phyloP scores from a whole-genome alignment of 2,113 vertebrate genomes.

The Larimichthys crocea region DNA sequence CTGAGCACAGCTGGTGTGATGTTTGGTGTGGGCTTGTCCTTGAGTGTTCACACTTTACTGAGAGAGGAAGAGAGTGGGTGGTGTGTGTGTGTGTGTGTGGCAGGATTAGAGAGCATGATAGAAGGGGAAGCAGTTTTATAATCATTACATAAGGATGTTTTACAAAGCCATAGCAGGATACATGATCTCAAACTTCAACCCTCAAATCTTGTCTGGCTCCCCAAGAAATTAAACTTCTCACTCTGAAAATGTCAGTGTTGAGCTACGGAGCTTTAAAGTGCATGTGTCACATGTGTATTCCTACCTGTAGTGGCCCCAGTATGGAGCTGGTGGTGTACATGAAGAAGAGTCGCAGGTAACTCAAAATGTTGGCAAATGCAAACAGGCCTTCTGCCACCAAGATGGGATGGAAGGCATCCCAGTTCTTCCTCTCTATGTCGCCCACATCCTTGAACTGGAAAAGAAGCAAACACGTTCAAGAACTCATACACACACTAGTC shows the following conservation, averaged over 20 bases:
- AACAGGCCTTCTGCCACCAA: conserved; percentile 97
- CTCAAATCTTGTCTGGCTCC: not conserved
- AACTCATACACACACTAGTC: not conserved
- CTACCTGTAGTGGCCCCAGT: conserved; percentile 96
- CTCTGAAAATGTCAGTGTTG: not conserved
- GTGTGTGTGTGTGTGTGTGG: conserved; percentile 1
- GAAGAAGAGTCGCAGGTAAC: conserved; percentile 98
- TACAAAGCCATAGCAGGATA: not conserved
- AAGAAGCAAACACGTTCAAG: conserved; percentile 33
- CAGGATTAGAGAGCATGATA: conserved; percentile 1
- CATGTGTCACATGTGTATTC: not conserved
- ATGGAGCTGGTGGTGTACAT: conserved; percentile 99
- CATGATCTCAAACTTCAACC: conserved; percentile 4
- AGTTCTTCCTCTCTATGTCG: conserved; percentile 92
- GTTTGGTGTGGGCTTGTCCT: conserved; percentile 52
- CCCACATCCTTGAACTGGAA: conserved; percentile 84
- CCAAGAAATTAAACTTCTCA: not conserved
- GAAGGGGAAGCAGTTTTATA: conserved; percentile 27
- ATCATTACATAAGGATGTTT: conserved; percentile 45
- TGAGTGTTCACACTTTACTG: conserved; percentile 44
- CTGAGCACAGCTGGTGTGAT: conserved; percentile 57
- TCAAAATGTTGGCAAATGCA: conserved; percentile 96
- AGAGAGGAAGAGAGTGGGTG: conserved; percentile 56
- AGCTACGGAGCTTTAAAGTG: not conserved
- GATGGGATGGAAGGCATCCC: conserved; percentile 98